phyloP scores from a whole-genome alignment of 2,888 invertebrate genomes.

The Eilema depressum region DNA sequence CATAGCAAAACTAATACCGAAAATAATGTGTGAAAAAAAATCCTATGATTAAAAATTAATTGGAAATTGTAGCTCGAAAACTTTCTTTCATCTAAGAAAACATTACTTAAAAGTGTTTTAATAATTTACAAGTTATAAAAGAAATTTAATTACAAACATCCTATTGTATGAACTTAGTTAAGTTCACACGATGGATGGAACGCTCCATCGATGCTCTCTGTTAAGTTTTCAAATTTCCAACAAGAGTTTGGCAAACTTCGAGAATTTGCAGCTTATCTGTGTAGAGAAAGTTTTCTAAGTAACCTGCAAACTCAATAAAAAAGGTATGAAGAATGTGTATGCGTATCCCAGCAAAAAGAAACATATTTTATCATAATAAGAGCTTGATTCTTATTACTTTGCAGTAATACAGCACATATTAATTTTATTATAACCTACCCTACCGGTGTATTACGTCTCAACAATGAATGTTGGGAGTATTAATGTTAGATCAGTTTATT shows the following conservation, averaged over 20 bases:
- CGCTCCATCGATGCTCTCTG: slow-evolving; percentile 36
- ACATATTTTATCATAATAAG: slow-evolving; percentile 13
- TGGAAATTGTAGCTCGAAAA: too few species aligned
- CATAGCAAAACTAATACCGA: too few species aligned
- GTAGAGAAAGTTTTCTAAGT: slow-evolving; percentile 53
- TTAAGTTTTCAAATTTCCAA: slow-evolving; percentile 33
- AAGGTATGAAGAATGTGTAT: slow-evolving; percentile 51
- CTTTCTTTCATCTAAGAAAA: neutral
- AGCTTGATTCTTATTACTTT: slow-evolving; percentile 13
- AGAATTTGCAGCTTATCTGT: slow-evolving; percentile 54
- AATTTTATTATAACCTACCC: slow-evolving; percentile 14
- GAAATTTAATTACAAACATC: slow-evolving; percentile 36
- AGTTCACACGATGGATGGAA: slow-evolving; percentile 18
- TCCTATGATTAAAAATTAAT: too few species aligned
- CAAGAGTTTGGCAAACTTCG: slow-evolving; percentile 39
- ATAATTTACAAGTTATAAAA: slow-evolving; percentile 22
- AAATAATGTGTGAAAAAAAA: too few species aligned
- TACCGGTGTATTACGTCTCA: neutral
- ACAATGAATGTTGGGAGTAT: neutral
- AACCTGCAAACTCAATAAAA: slow-evolving; percentile 55
- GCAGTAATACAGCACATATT: slow-evolving; percentile 22
- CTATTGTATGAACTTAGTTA: slow-evolving; percentile 15
- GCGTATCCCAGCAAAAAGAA: slow-evolving; percentile 33
- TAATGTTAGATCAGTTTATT: neutral
- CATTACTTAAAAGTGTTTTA: neutral